phyloP scores from a whole-genome alignment of 2,888 invertebrate species.

The Thera obeliscata region DNA sequence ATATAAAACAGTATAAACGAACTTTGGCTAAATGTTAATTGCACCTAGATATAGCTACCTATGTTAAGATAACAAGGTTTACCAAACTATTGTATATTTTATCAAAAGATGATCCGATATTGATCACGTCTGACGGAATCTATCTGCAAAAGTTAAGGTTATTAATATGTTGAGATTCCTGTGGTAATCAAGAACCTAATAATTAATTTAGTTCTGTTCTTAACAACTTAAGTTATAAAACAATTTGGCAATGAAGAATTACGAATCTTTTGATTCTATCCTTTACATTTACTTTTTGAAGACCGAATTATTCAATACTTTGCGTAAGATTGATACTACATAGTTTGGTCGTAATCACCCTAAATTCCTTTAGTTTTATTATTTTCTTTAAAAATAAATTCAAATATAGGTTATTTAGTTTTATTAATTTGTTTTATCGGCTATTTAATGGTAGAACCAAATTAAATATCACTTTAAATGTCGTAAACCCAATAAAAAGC shows the following conservation, averaged over 20 bases:
- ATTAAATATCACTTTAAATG: conserved; percentile 35
- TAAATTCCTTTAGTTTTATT: neutral
- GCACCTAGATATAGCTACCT: neutral
- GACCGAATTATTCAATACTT: too few relatives aligned
- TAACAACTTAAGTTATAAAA: too few relatives aligned
- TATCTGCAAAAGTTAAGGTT: too few relatives aligned
- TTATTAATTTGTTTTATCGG: conserved; percentile 30
- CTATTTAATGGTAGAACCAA: conserved; percentile 18
- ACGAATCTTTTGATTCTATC: too few relatives aligned
- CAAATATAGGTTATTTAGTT: conserved; percentile 10
- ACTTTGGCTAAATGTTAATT: conserved; percentile 23
- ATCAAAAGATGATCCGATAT: neutral
- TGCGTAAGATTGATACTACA: too few relatives aligned
- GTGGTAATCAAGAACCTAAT: too few relatives aligned
- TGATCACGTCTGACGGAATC: too few relatives aligned
- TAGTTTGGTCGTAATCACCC: too few relatives aligned
- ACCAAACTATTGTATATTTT: neutral
- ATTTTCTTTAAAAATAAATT: neutral
- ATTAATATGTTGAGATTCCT: too few relatives aligned
- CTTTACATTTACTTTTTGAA: neutral
- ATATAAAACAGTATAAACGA: neutral
- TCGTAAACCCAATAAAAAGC: conserved; percentile 38
- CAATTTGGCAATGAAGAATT: too few relatives aligned
- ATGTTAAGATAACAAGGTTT: neutral
- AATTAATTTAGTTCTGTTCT: too few relatives aligned